These are phyloP conservation scores for Proisotoma minuta DNA, from an alignment of 2,888 invertebrate genomes.

Conservation along the genomic window DNA sequence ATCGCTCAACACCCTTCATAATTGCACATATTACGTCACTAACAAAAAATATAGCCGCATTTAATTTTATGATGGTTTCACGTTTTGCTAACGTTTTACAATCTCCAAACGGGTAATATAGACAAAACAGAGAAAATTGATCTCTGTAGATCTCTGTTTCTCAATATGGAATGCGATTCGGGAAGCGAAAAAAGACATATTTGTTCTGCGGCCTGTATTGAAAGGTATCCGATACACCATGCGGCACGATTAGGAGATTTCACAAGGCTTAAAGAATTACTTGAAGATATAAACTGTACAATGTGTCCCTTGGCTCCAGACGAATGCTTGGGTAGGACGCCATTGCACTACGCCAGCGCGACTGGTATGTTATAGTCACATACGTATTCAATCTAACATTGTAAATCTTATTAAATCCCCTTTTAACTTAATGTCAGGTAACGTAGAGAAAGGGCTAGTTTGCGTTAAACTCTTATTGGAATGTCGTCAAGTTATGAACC, in stretches of 20 bases:
- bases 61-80: no score
- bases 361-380: conserved; percentile 2
- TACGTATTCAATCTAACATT: background rate
- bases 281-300: background rate
- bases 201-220: conserved; percentile 26
- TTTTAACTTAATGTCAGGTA: conserved; percentile 11
- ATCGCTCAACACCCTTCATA: no score
- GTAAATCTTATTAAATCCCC: background rate
- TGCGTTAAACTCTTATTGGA: conserved; percentile 30
- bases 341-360: conserved; percentile 31
- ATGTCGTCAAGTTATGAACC: conserved; percentile 13
- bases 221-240: conserved; percentile 35
- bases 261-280: conserved; percentile 17
- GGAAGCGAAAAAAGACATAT: conserved; percentile 20
- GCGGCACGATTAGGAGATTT: conserved; percentile 33
- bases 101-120: no score
- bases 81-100: no score
- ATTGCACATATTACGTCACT: no score
- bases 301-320: conserved; percentile 27
- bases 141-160: no score
- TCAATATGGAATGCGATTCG: no score
- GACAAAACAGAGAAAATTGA: no score
- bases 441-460: conserved; percentile 33
- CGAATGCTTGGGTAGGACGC: conserved; percentile 31
- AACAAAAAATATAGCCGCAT: no score